phyloP scores from a whole-genome alignment of 2,113 vertebrate genomes.

The Phodopus roborovskii region DNA sequence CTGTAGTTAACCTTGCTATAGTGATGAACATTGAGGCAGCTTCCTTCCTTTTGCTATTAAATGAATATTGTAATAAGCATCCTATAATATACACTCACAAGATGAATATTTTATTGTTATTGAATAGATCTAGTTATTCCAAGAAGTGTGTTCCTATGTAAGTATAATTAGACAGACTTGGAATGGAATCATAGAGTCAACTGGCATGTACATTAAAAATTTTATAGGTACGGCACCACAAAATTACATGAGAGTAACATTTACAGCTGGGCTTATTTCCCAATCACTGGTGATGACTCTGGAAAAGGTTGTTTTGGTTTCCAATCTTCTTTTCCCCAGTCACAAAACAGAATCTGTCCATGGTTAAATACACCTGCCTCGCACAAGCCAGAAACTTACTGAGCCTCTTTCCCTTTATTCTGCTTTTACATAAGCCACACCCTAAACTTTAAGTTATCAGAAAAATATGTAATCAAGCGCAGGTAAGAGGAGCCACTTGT shows the following conservation, averaged over 20 bases:
- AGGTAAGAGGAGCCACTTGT: not conserved
- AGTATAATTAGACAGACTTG: slow-evolving; percentile 24
- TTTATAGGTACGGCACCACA: not conserved
- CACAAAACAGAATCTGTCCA: not conserved
- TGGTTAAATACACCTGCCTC: not conserved
- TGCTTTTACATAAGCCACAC: slow-evolving; percentile 2
- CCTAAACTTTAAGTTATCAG: not conserved
- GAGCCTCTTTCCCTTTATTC: not conserved
- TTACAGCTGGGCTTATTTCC: slow-evolving; percentile 7
- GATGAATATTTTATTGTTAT: slow-evolving; percentile 8
- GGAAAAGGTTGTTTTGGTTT: slow-evolving; percentile 34
- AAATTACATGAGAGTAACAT: slow-evolving; percentile 3
- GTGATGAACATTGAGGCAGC: not conserved
- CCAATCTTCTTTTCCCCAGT: slow-evolving; percentile 6
- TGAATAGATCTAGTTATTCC: not conserved
- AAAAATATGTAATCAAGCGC: not conserved
- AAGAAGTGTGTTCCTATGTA: not conserved
- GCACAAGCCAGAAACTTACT: not conserved
- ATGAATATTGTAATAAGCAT: slow-evolving; percentile 22
- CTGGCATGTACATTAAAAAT: not conserved
- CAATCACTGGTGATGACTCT: slow-evolving; percentile 26
- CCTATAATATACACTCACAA: not conserved
- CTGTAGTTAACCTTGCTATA: not conserved
- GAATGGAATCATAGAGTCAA: not conserved
- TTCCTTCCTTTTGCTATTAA: slow-evolving; percentile 36